Conservation (phyloP, 2,888 invertebrate species). For the Aspidiotus destructor region DNA sequence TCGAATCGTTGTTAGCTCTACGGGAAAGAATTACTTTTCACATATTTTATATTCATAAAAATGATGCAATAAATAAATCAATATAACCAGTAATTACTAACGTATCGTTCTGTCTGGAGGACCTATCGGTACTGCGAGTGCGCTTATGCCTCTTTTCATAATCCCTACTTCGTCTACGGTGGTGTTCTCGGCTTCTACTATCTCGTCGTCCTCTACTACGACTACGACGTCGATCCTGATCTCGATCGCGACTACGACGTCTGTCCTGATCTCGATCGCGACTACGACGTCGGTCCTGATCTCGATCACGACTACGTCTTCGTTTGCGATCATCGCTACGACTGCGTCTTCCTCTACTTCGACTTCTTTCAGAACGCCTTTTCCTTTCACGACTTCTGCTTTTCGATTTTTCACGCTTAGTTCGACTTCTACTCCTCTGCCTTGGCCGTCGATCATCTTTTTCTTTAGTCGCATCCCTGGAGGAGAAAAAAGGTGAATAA, state of each 20-base stretch:
- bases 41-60: constrained; percentile 38
- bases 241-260: constrained; percentile 40
- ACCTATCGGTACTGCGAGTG: constrained; percentile 29
- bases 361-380: constrained; percentile 32
- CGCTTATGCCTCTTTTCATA: constrained; percentile 34
- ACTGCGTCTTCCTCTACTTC: constrained; percentile 35
- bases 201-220: constrained; percentile 29
- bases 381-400: constrained; percentile 1
- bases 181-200: constrained; percentile 38
- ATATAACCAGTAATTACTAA: no score
- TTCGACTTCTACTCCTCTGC: background rate
- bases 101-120: background rate
- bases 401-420: background rate
- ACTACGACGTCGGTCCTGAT: constrained; percentile 36
- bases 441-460: no score
- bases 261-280: constrained; percentile 35
- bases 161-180: constrained; percentile 36
- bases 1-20: background rate
- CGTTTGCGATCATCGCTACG: constrained; percentile 34
- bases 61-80: constrained; percentile 23
- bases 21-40: constrained; percentile 42
- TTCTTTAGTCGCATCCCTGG: no score
- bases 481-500: no score
- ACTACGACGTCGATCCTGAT: constrained; percentile 37
- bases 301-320: constrained; percentile 29